These are phyloP conservation scores for Xiphophorus maculatus DNA, from an alignment of 2,113 vertebrate genomes.

Conservation along the genomic window DNA sequence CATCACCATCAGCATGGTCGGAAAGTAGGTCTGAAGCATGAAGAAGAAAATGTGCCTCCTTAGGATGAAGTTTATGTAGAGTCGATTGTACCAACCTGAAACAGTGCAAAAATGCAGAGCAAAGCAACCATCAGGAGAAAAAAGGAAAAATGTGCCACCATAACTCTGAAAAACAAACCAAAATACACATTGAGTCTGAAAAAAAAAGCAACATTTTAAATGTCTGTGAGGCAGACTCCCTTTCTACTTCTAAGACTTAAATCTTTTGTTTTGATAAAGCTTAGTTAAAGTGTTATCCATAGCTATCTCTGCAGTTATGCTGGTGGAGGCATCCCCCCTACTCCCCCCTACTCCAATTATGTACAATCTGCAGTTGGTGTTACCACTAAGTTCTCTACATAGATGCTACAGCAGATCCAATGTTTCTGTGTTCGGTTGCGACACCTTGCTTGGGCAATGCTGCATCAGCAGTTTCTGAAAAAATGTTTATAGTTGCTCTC, in stretches of 20 bases:
- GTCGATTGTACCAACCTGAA: constrained; percentile 91
- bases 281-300: not conserved
- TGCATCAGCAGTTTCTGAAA: not conserved
- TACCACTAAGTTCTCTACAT: not conserved
- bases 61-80: constrained; percentile 94
- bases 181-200: too few relatives aligned
- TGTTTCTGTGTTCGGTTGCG: not conserved
- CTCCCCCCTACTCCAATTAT: not conserved
- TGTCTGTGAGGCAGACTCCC: not conserved
- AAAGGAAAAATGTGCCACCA: not conserved
- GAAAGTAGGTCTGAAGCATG: constrained; percentile 93
- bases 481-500: not conserved
- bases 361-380: not conserved
- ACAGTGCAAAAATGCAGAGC: constrained; percentile 34
- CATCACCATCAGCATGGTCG: constrained; percentile 94
- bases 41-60: constrained; percentile 95
- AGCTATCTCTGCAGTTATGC: not conserved
- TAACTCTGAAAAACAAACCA: not conserved
- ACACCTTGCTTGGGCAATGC: not conserved
- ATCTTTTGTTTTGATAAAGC: too few relatives aligned
- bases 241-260: too few relatives aligned
- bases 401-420: not conserved
- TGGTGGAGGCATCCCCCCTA: not conserved
- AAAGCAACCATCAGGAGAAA: not conserved
- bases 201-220: not conserved